phyloP scores from a whole-genome alignment of 2,113 vertebrate genomes.

The Rhizomys pruinosus region DNA sequence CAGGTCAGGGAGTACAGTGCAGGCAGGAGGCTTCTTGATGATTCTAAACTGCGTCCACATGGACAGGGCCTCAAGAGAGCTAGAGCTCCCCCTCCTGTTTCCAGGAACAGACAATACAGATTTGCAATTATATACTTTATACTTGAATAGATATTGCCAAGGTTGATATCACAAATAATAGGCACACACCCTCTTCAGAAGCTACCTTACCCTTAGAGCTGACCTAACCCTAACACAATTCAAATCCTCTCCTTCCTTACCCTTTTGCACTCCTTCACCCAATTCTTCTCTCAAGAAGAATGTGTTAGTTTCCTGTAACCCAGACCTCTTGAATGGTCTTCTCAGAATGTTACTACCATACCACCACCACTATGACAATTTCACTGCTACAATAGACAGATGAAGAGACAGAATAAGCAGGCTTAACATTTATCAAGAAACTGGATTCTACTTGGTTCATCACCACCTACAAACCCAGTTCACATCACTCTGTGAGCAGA shows the following conservation, averaged over 20 bases:
- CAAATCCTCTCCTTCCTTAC: background rate
- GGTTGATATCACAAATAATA: constrained; percentile 11
- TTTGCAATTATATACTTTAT: background rate
- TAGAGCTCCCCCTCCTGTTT: constrained; percentile 42
- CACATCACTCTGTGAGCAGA: background rate
- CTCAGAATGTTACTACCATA: background rate
- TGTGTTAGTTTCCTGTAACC: background rate
- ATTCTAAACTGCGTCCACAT: background rate
- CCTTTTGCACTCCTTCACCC: background rate
- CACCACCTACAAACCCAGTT: background rate
- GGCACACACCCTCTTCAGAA: constrained; percentile 7
- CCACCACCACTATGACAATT: background rate
- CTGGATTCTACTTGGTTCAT: background rate
- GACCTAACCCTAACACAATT: background rate
- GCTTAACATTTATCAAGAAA: background rate
- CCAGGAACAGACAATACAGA: background rate
- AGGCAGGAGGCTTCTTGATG: background rate
- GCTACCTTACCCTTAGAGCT: constrained; percentile 6
- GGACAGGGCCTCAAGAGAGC: background rate
- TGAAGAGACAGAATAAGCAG: background rate
- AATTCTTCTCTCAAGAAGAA: background rate
- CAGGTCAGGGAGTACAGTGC: background rate
- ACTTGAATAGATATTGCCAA: background rate
- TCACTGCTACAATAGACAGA: background rate
- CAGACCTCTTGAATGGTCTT: background rate